These are phyloP conservation scores for Caenorhabditis angaria DNA, from an alignment of 2,888 invertebrate species.

Conservation along the genomic window DNA sequence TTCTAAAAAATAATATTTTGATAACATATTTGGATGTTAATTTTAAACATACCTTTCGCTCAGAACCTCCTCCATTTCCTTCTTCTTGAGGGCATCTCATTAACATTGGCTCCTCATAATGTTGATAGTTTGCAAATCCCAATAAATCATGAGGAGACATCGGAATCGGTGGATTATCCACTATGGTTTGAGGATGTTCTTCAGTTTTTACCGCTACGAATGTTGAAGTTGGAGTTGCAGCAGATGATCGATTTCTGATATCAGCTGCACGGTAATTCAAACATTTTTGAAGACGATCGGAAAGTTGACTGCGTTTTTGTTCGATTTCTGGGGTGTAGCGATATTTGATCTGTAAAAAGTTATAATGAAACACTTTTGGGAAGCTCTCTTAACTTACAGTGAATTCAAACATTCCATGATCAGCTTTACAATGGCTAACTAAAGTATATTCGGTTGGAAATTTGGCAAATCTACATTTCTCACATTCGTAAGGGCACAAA, in stretches of 20 bases:
- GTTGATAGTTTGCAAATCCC: too few relatives aligned
- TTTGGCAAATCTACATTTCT: constrained; percentile 59
- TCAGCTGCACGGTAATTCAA: neutral
- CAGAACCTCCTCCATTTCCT: neutral
- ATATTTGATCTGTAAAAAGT: constrained; percentile 37
- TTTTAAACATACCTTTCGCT: neutral
- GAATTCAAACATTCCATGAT: constrained; percentile 55
- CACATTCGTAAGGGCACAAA: constrained; percentile 54
- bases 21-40: neutral
- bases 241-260: neutral
- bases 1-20: neutral
- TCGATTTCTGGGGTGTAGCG: constrained; percentile 28
- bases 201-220: neutral
- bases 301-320: constrained; percentile 21
- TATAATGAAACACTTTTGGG: neutral
- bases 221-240: neutral
- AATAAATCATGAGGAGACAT: neutral
- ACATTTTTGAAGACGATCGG: constrained; percentile 13
- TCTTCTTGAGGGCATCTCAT: neutral
- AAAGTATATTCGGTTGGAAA: constrained; percentile 63
- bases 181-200: neutral
- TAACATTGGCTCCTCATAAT: neutral
- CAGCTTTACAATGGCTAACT: constrained; percentile 45
- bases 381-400: constrained; percentile 36
- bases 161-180: constrained; percentile 7